phyloP scores from a whole-genome alignment of 2,113 vertebrate genomes.

The Stomatorhinus ivindoensis region DNA sequence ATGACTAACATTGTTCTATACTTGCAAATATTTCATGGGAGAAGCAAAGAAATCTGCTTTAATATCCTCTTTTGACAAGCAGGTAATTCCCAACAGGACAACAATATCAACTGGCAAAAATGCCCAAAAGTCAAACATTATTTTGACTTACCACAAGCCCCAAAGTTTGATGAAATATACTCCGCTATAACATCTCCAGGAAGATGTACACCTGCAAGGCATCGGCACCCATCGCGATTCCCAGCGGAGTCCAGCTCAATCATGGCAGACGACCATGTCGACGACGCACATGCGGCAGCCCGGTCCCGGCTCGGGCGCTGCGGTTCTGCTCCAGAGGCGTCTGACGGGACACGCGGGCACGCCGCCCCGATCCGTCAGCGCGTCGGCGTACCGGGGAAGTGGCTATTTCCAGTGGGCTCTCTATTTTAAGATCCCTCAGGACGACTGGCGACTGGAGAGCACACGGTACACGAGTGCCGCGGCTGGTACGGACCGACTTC shows the following conservation, averaged over 20 bases:
- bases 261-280: background rate
- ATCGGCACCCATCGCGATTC: background rate
- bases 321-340: background rate
- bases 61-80: background rate
- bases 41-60: background rate
- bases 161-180: background rate
- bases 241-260: background rate
- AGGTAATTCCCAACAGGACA: background rate
- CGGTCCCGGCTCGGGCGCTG: background rate
- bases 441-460: background rate
- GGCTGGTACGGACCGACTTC: background rate
- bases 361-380: background rate
- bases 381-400: constrained; percentile 10
- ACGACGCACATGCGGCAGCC: background rate
- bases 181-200: background rate
- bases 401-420: constrained; percentile 23
- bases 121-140: background rate
- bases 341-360: background rate
- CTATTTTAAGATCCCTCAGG: constrained; percentile 33
- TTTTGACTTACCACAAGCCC: background rate
- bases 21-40: background rate
- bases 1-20: background rate
- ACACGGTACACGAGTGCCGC: background rate
- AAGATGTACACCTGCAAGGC: background rate
- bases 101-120: background rate